Percentiles rank a stretch among this genome's conserved stretches.
Evolutionary conservation across 2,797 vertebrate genomes (phyloP).

Genomic region (Acanthurus lineatus): DNA sequence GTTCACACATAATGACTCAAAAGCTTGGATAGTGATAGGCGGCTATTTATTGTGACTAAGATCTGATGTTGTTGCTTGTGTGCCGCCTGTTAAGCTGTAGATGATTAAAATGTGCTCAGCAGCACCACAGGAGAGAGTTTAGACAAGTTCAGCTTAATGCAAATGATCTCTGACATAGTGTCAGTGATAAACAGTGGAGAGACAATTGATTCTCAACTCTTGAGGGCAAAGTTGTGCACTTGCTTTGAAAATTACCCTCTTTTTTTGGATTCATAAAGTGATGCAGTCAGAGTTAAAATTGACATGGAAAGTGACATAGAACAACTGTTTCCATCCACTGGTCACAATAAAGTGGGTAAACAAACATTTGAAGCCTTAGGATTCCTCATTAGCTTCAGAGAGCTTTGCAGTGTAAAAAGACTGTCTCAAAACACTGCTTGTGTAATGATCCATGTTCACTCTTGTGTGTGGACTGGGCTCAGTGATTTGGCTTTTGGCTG

Average conservation of each 20-base stretch:
- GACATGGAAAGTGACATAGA: too few relatives aligned
- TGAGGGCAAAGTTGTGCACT: neutral
- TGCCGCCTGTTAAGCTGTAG: neutral
- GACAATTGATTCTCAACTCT: neutral
- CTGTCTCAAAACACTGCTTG: neutral
- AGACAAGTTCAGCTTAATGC: neutral
- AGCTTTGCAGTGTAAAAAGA: neutral
- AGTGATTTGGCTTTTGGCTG: neutral
- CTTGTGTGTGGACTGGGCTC: neutral
- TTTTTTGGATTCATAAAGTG: neutral
- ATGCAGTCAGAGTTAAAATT: neutral
- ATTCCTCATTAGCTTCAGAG: too few relatives aligned
- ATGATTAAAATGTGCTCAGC: neutral
- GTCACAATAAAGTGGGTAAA: too few relatives aligned
- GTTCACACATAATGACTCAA: neutral
- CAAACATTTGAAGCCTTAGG: neutral
- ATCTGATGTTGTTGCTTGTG: neutral
- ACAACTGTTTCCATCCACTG: too few relatives aligned
- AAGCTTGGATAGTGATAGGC: neutral
- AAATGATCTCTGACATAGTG: neutral
- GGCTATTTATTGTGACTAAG: neutral
- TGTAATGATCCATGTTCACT: neutral
- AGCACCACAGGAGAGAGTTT: neutral
- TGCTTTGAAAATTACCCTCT: neutral
- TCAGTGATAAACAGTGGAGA: neutral